Evolutionary conservation across 1,140 invertebrate species (phyloP), one percentile per base, ranked within the genome.

Genomic region (Wasmannia auropunctata): DNA sequence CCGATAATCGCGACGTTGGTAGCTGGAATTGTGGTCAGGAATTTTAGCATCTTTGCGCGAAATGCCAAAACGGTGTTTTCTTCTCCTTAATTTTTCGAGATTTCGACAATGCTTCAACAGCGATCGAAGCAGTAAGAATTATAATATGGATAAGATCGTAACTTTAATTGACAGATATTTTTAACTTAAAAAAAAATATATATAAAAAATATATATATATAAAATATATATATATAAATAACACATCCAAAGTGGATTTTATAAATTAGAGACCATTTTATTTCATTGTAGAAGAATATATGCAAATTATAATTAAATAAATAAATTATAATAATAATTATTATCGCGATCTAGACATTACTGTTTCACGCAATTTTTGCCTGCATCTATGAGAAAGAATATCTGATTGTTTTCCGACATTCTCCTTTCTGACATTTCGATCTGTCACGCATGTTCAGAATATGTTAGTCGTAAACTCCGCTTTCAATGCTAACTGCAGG

Each of bases 1-100:
- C 16, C 65, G 79, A 58, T 81, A 81, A 81, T 81, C 79, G 34
- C 77, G 34, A 70, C 54, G 65, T 34, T 11, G 46, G 11, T 19
- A 46, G 22, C 16, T 65, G 28, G 49, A 34, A 31, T 34, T 43
- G 49, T 22, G 63, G 34, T 16, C 34, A 14, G 16, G 56, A 54
- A 69, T 58, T 74, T 83, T 46, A 46, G 6, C 37, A 25, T 14
- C n/a, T 70, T 72, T 4, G 5, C 40, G 28, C 28, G 14, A 79
- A 79, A 79, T 25, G 76, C 4, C 43, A 40, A 34, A 49, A 22
- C 25, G 7, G 19, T 16, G 4, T 11, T 16, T 34, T 56, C 19
- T 5, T n/a, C 2, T 22, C 6, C 11, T 51, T n/a, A 2, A 19
- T 14, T 34, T 22, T 2, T 1, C 31, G 28, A 34, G 43, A 34